Base-by-base conservation (phyloP, 1,140 invertebrate species). In the Fopius arisanus region DNA sequence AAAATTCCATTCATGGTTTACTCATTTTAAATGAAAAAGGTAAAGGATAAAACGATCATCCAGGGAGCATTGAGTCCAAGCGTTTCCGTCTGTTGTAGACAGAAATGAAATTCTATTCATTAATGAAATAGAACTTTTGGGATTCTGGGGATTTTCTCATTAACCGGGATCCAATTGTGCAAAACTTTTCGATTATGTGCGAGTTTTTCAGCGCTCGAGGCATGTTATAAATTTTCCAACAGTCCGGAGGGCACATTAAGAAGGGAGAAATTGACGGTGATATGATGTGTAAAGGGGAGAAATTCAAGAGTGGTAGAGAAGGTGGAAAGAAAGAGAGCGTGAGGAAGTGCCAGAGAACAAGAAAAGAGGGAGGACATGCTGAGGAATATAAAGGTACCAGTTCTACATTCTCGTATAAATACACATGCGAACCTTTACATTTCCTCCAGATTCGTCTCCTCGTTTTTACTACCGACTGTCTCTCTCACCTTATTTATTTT, bases 401-500 rank as follows among this genome's bases (percentile, higher is more conserved):
- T 23, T 37, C 19, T 59, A 59, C 54, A 59, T 59, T 19, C 29
- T 31, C 29, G 26, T 65, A 9, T 65, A 65, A 65, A 14, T 65
- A 65, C 62, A 65, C 62, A 65, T 31, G 29, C 16, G 29, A 31
- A 19, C n/a, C n/a, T 65, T 65, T 65, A 33, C 28, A 65, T 65
- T 31, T 65, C 14, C 28, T 33, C 7, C 54, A n/a, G 29, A 9
- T 65, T 65, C 62, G 29, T 31, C 29, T 31, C 28, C 62, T 33
- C 28, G 31, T 33, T 65, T 65, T 33, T 65, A 6, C 62, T 0
- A 4, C n/a, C 29, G 33, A 65, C 26, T 65, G 10, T 59, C 54
- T 59, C 72, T 74, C 79, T 78, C 23, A 26, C 19, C 54, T 59
- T 59, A 59, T 59, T 59, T 59, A 59, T 80, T 73, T 80, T 31